Percentiles rank a stretch among this genome's conserved stretches.
These are phyloP conservation scores for Nasonia vitripennis DNA, from an alignment of 1,140 invertebrate genomes.

Conservation along the genomic window DNA sequence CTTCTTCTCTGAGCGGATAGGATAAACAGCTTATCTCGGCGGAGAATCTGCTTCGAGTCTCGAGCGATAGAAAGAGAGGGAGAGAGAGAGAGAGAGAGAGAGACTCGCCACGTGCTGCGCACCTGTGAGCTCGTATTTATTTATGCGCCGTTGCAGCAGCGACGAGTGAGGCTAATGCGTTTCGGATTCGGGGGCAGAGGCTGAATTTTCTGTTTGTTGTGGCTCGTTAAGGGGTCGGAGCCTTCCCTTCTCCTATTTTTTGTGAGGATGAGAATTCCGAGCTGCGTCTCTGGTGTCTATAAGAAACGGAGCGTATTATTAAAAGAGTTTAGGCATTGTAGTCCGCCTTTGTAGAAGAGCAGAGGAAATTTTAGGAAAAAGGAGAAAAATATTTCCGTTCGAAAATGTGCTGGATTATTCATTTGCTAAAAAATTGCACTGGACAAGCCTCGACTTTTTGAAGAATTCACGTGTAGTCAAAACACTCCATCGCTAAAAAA, in stretches of 20 bases:
- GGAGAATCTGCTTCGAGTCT: neutral
- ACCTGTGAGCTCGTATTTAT: neutral
- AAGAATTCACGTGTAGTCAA: no score
- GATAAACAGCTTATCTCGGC: neutral
- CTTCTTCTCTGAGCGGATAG: neutral
- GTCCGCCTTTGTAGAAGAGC: no score
- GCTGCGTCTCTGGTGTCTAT: neutral
- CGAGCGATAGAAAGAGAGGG: no score
- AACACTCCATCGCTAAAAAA: neutral
- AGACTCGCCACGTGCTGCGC: neutral
- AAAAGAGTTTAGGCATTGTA: no score
- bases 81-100: no score
- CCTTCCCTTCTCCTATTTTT: neutral
- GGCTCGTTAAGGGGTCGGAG: neutral
- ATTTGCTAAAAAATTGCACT: no score
- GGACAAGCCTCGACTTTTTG: no score
- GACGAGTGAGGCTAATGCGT: neutral
- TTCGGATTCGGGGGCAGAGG: neutral
- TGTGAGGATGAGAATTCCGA: no score
- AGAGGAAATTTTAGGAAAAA: no score
- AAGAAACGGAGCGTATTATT: no score
- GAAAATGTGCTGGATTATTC: no score
- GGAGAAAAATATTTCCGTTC: no score
- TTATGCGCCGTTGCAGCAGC: neutral
- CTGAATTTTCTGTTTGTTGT: neutral